Percentiles rank a stretch among this genome's conserved stretches.
These are phyloP conservation scores for Axis porcinus DNA, from an alignment of 2,113 vertebrate species.

Conservation along the genomic window DNA sequence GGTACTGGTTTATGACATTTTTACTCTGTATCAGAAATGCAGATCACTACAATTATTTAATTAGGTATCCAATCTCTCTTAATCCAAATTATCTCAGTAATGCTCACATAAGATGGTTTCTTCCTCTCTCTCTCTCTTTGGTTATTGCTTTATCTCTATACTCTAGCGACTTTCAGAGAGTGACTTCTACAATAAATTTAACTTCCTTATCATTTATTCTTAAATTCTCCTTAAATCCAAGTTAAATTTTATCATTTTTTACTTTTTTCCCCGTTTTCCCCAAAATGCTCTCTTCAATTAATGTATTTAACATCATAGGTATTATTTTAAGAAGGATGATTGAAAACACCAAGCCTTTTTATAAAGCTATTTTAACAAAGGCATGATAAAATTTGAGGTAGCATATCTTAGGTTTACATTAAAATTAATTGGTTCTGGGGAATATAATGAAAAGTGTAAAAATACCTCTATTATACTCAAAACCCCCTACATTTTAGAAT, in stretches of 20 bases:
- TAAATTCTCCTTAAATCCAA: not conserved
- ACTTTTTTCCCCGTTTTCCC: not conserved
- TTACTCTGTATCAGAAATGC: not conserved
- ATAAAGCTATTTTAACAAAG: not conserved
- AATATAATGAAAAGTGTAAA: not conserved
- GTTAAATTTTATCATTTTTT: not conserved
- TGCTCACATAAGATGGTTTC: not conserved
- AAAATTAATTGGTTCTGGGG: not conserved
- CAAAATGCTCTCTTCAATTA: not conserved
- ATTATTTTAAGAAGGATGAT: not conserved
- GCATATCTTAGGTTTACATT: not conserved
- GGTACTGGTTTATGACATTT: not conserved
- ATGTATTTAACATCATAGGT: not conserved
- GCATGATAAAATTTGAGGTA: not conserved
- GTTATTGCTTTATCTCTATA: not conserved
- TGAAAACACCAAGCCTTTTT: not conserved
- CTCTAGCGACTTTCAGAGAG: not conserved
- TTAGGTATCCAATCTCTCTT: not conserved
- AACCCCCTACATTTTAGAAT: not conserved
- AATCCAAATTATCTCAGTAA: not conserved
- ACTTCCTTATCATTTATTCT: not conserved
- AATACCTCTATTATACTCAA: not conserved
- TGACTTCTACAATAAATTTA: not conserved
- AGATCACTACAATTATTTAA: not conserved
- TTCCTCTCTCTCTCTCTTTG: not conserved